Evolutionary conservation across 2,113 vertebrate genomes (phyloP).

Genomic region (Onychostruthus taczanowskii): DNA sequence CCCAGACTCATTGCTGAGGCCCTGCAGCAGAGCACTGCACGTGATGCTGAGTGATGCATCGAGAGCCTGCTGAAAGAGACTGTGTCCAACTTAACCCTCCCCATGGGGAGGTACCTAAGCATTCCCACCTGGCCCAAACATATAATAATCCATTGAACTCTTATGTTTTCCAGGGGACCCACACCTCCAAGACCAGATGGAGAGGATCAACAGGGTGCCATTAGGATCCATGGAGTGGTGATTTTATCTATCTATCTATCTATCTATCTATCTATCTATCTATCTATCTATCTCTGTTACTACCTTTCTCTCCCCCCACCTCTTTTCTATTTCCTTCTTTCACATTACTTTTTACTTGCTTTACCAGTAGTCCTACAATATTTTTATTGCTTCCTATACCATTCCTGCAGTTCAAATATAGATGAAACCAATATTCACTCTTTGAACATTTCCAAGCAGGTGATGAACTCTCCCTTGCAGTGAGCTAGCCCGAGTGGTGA

Average conservation of each 20-base stretch:
- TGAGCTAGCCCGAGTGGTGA: neutral
- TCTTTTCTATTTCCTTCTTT: neutral
- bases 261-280: neutral
- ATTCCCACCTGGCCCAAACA: accelerated
- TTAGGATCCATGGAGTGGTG: accelerated
- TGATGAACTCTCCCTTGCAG: neutral
- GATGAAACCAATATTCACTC: neutral
- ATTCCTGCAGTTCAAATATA: neutral
- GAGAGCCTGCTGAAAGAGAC: neutral
- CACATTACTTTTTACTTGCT: neutral
- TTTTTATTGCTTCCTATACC: neutral
- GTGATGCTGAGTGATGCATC: too few relatives aligned
- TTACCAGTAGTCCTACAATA: neutral
- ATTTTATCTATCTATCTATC: too few relatives aligned
- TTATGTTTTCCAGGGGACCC: neutral
- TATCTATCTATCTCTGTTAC: neutral
- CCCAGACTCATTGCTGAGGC: neutral
- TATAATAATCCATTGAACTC: neutral
- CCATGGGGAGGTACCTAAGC: neutral
- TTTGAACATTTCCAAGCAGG: neutral
- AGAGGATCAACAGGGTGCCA: accelerated
- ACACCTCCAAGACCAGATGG: neutral
- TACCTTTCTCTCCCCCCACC: neutral
- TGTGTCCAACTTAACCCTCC: neutral
- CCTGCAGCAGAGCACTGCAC: neutral